Percentiles rank a stretch among this genome's conserved stretches.
These are phyloP conservation scores for Acrobasis suavella DNA, from an alignment of 2,888 invertebrate genomes.

Conservation along the genomic window DNA sequence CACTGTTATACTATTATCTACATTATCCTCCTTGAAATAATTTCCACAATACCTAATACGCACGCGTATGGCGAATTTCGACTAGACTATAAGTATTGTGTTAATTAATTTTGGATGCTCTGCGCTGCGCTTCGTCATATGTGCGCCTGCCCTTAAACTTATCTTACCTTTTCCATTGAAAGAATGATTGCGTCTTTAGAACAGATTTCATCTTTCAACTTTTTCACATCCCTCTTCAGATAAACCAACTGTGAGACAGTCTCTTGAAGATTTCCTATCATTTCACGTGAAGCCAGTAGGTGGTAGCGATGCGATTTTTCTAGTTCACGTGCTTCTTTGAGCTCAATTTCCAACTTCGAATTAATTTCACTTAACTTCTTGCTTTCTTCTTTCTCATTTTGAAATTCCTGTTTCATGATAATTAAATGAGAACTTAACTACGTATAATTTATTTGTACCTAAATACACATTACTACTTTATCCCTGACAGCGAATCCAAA, in stretches of 20 bases:
- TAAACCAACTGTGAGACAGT: conserved; percentile 71
- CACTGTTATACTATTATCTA: no score
- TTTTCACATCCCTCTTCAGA: conserved; percentile 67
- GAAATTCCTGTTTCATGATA: conserved; percentile 49
- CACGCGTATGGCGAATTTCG: no score
- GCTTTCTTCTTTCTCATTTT: conserved; percentile 61
- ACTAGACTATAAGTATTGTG: no score
- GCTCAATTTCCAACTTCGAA: conserved; percentile 59
- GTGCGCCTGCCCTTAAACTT: no score
- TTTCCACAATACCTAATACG: no score
- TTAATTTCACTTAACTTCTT: conserved; percentile 60
- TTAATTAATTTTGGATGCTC: no score
- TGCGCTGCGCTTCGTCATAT: no score
- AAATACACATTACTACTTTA: no score
- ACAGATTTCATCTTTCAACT: conserved; percentile 59
- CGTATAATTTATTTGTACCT: no score
- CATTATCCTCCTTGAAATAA: no score
- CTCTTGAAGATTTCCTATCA: conserved; percentile 72
- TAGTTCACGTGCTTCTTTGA: conserved; percentile 63
- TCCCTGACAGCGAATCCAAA: no score
- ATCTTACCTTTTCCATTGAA: conserved; percentile 53
- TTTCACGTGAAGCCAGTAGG: conserved; percentile 67
- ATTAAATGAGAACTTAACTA: no score
- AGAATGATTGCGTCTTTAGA: conserved; percentile 51
- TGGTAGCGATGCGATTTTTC: conserved; percentile 74